Evolutionary conservation across 2,797 vertebrate genomes (phyloP).

Genomic region (Catamblyrhynchus diadema): DNA sequence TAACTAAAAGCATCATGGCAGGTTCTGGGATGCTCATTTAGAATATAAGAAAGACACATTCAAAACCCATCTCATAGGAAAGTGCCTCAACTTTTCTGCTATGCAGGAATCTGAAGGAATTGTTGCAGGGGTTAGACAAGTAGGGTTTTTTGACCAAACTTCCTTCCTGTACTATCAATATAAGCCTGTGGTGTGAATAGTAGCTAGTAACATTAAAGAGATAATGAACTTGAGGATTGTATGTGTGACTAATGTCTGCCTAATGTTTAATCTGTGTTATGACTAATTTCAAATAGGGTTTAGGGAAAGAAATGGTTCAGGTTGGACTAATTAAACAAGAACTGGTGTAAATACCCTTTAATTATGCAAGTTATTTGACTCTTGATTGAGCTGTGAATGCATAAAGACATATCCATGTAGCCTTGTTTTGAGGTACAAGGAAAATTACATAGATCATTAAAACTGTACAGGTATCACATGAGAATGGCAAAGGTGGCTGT

Average conservation of each 20-base stretch:
- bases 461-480: background rate
- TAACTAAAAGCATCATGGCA: background rate
- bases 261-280: conserved; percentile 48
- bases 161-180: background rate
- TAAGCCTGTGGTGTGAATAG: background rate
- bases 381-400: background rate
- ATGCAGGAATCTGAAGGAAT: background rate
- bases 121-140: background rate
- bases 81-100: background rate
- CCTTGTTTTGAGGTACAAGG: background rate
- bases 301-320: background rate
- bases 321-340: background rate
- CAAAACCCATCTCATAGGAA: background rate
- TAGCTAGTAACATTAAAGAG: background rate
- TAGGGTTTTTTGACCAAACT: background rate
- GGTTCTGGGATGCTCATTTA: background rate
- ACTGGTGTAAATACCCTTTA: background rate
- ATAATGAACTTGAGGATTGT: background rate
- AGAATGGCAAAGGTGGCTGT: background rate
- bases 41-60: background rate
- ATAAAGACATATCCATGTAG: background rate
- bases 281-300: background rate
- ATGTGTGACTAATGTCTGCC: conserved; percentile 8
- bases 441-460: background rate
- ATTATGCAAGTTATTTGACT: background rate